Percentiles rank a stretch among this genome's conserved stretches.
Conservation (phyloP, 1,140 invertebrate species). For the Popillia japonica region DNA sequence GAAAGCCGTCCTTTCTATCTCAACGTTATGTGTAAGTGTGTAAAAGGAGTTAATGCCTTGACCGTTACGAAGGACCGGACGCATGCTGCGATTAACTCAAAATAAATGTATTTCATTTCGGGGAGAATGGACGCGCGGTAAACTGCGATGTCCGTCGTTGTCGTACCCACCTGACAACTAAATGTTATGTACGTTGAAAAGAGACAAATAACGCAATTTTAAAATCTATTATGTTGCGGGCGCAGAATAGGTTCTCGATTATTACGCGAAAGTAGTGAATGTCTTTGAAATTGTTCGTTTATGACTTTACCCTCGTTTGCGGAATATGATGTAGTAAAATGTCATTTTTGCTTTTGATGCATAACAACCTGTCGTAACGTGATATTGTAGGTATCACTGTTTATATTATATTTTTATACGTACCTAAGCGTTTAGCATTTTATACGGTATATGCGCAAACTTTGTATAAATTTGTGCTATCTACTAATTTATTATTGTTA, state of each 20-base stretch:
- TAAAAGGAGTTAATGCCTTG: not conserved
- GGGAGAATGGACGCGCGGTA: not conserved
- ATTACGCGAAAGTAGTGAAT: not conserved
- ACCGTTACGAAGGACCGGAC: not conserved
- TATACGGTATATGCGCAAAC: too few species aligned
- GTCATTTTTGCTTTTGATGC: too few species aligned
- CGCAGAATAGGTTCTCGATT: not conserved
- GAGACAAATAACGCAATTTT: constrained; percentile 6
- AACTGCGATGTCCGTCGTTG: not conserved
- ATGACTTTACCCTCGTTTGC: too few species aligned
- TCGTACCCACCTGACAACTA: not conserved
- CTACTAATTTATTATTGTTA: too few species aligned
- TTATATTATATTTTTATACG: too few species aligned
- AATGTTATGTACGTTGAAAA: not conserved
- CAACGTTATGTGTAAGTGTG: constrained; percentile 89
- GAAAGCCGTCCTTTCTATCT: constrained; percentile 84
- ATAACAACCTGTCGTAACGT: too few species aligned
- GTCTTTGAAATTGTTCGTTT: too few species aligned
- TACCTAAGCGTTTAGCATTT: too few species aligned
- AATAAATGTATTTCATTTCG: constrained; percentile 1
- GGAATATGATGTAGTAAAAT: too few species aligned
- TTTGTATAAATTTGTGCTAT: too few species aligned
- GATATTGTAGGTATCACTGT: too few species aligned
- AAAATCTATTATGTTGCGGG: not conserved
- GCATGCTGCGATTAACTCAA: not conserved